Conservation (phyloP, 2,113 vertebrate species). For the Mustelus asterias region DNA sequence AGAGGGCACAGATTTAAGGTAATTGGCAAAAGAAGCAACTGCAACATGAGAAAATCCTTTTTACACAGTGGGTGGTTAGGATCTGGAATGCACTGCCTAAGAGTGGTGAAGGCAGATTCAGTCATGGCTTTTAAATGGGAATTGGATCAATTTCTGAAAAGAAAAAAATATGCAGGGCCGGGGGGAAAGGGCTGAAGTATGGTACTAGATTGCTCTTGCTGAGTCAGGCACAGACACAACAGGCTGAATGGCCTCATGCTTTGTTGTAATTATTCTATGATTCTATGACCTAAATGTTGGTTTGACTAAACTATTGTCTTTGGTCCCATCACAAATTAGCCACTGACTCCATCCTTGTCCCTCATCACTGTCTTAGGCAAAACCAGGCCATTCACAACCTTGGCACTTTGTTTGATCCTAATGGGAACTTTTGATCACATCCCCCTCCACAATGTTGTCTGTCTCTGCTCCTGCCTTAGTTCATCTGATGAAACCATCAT, state of each 20-base stretch:
- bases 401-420: not conserved
- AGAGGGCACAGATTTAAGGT: not conserved
- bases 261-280: not conserved
- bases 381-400: not conserved
- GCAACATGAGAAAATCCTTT: not conserved
- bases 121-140: not conserved
- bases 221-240: not conserved
- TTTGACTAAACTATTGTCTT: not conserved
- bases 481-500: not conserved
- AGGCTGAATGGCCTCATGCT: not conserved
- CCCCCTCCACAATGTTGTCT: not conserved
- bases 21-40: not conserved
- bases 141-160: not conserved
- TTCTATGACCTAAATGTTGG: not conserved
- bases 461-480: not conserved
- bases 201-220: not conserved
- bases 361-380: not conserved
- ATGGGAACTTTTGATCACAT: not conserved
- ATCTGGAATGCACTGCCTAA: not conserved
- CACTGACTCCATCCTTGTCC: not conserved
- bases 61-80: not conserved
- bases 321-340: not conserved
- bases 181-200: not conserved
- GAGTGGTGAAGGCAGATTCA: not conserved
- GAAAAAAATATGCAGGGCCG: not conserved